phyloP scores from a whole-genome alignment of 2,888 invertebrate genomes.

The Cyclophora albipunctata region DNA sequence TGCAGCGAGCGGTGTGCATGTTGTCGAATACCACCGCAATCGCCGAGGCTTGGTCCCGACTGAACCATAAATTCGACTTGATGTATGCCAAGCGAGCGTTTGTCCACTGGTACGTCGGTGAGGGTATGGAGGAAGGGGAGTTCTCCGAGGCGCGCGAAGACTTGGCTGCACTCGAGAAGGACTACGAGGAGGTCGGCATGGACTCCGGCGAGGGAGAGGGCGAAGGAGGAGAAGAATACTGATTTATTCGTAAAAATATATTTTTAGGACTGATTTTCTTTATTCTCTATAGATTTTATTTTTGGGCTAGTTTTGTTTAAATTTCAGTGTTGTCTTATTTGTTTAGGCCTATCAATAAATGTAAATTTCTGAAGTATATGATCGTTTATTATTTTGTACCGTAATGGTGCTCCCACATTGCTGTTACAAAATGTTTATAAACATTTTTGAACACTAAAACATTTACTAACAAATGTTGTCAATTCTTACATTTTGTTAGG shows the following conservation, averaged over 20 bases:
- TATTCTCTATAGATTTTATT: constrained; percentile 29
- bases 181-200: constrained; percentile 91
- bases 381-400: too few species aligned
- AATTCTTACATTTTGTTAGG: too few species aligned
- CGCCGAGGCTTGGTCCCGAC: constrained; percentile 97
- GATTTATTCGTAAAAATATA: constrained; percentile 42
- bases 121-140: constrained; percentile 90
- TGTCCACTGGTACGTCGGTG: constrained; percentile 95
- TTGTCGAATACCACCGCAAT: constrained; percentile 97
- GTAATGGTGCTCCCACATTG: too few species aligned
- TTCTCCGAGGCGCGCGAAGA: constrained; percentile 85
- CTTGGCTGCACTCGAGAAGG: constrained; percentile 83
- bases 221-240: constrained; percentile 87
- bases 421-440: too few species aligned
- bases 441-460: too few species aligned
- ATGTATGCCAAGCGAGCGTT: constrained; percentile 98
- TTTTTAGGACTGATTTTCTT: constrained; percentile 34
- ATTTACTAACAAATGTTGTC: too few species aligned
- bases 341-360: constrained; percentile 33
- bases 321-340: constrained; percentile 20
- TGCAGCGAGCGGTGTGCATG: constrained; percentile 97
- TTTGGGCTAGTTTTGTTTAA: constrained; percentile 20
- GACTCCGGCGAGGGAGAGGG: constrained; percentile 88
- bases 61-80: constrained; percentile 96
- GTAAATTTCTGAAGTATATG: constrained; percentile 13